Conservation (phyloP, 2,888 invertebrate genomes). For the Lymantria dispar region DNA sequence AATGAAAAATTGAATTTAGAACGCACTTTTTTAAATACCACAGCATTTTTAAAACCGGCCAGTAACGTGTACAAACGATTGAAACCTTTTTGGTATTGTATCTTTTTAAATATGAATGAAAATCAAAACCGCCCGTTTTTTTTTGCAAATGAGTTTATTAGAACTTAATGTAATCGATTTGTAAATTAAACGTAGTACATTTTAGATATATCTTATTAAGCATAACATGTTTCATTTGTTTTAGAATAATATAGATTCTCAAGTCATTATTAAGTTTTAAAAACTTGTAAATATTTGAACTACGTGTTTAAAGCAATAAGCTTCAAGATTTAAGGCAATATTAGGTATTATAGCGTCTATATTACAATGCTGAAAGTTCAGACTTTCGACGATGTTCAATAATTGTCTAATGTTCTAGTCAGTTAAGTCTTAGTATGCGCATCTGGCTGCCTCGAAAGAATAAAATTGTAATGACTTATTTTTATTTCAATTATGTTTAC, state of each 20-base stretch:
- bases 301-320: slow-evolving; percentile 77
- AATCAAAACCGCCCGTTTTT: too few relatives aligned
- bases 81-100: too few relatives aligned
- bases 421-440: too few relatives aligned
- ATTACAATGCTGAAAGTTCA: slow-evolving; percentile 26
- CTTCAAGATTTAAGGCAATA: slow-evolving; percentile 19
- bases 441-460: too few relatives aligned
- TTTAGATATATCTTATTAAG: background rate
- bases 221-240: slow-evolving; percentile 2
- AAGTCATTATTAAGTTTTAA: slow-evolving; percentile 13
- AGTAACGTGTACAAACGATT: too few relatives aligned
- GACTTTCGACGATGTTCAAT: slow-evolving; percentile 39
- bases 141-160: too few relatives aligned
- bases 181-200: background rate
- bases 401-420: slow-evolving; percentile 18
- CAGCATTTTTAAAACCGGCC: too few relatives aligned
- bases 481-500: too few relatives aligned
- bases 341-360: background rate
- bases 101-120: too few relatives aligned
- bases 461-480: too few relatives aligned
- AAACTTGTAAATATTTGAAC: slow-evolving; percentile 40
- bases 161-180: background rate
- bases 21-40: too few relatives aligned
- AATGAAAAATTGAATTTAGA: too few relatives aligned
- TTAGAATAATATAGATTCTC: slow-evolving; percentile 16